Base-by-base conservation (phyloP, 1,140 invertebrate species). In the Drosophila azteca region DNA sequence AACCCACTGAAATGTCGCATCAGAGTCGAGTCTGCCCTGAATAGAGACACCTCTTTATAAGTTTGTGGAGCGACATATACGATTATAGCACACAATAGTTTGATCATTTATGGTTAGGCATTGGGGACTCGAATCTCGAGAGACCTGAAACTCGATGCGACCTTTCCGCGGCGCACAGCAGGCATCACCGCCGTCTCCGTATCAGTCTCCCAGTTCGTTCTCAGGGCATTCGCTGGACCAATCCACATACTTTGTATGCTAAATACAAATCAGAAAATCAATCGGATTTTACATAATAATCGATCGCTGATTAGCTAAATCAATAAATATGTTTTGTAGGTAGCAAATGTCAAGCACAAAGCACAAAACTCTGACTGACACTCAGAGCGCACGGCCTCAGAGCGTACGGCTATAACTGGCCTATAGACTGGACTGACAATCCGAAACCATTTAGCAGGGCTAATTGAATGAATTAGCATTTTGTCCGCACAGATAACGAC, bases 401-500 rank as follows among this genome's bases (percentile, higher is more conserved):
- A 39, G 35, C 35, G 11, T 1, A 35, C 15, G 17, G 17, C 8
- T 20, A 52, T 20, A 20, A 1, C 17, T 20, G 17, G 17, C 17
- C 17, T 20, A 20, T 41, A 15, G 39, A 69, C 52, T 41, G 41
- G 39, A 70, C 70, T 70, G 70, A 66, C 60, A 69, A 60, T 51
- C 49, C 41, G 24, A 72, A 72, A 50, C 53, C 70, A 68, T 76
- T 87, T 79, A 68, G 75, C 63, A 60, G 48, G 59, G 76, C 71
- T 87, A 87, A 88, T 87, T 87, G 83, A 87, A 87, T 89, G 84
- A 88, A 79, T 83, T 84, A 79, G 60, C 82, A 77, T 79, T 71
- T 72, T 73, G 60, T 73, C 17, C 11, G 39, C 24, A 20, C 39
- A 52, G 79, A 81, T 81, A 78, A 82, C 61, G 45, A 51, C 35